These are phyloP conservation scores for Urechis unicinctus DNA, from an alignment of 2,888 invertebrate genomes.

Conservation along the genomic window DNA sequence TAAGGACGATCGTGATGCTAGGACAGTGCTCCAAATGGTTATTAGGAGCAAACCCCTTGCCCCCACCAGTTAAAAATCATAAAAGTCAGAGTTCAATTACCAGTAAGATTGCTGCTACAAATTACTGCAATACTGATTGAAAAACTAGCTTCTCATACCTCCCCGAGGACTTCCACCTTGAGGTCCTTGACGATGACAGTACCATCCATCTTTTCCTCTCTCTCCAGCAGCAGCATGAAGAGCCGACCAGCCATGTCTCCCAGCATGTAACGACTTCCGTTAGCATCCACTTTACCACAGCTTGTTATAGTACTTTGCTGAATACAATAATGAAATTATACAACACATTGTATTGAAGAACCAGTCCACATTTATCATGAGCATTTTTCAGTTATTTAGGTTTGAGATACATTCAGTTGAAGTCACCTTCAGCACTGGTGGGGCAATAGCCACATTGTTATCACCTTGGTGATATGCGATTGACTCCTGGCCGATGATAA, in stretches of 20 bases:
- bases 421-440: slow-evolving; percentile 83
- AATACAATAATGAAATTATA: too few relatives aligned
- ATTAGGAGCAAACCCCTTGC: too few relatives aligned
- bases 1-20: too few relatives aligned
- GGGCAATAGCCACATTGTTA: slow-evolving; percentile 69
- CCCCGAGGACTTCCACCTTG: slow-evolving; percentile 84
- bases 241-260: slow-evolving; percentile 91
- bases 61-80: too few relatives aligned
- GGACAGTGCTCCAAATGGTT: too few relatives aligned
- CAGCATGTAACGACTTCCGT: slow-evolving; percentile 77
- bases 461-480: slow-evolving; percentile 94
- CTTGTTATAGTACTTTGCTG: slow-evolving; percentile 89
- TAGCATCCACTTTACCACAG: slow-evolving; percentile 86
- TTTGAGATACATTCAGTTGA: background rate
- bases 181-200: slow-evolving; percentile 76
- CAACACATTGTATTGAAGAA: too few relatives aligned
- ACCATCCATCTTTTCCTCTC: slow-evolving; percentile 62
- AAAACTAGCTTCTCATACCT: slow-evolving; percentile 28
- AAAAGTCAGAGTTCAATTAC: too few relatives aligned
- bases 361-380: too few relatives aligned
- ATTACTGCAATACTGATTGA: background rate
- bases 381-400: background rate
- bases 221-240: slow-evolving; percentile 89
- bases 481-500: slow-evolving; percentile 95
- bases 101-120: too few relatives aligned